These are phyloP conservation scores for Martes martes DNA, from an alignment of 2,113 vertebrate genomes.

Conservation along the genomic window DNA sequence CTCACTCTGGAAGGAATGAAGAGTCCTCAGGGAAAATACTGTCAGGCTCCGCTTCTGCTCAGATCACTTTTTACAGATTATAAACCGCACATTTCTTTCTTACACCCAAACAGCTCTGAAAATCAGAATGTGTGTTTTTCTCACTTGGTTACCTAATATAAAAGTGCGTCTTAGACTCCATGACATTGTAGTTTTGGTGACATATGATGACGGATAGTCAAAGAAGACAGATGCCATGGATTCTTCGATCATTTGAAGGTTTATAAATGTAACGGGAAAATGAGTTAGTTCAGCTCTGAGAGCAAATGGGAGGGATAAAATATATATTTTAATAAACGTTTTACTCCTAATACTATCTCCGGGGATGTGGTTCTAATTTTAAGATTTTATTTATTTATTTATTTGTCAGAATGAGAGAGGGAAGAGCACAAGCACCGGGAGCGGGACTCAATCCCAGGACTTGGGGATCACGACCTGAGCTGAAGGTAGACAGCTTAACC, in stretches of 20 bases:
- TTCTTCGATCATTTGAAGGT: background rate
- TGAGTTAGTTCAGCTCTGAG: accelerated
- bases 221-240: background rate
- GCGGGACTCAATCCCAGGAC: too few species aligned
- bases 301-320: background rate
- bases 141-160: background rate
- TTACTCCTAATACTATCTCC: too few species aligned
- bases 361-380: too few species aligned
- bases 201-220: background rate
- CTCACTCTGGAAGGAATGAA: background rate
- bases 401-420: too few species aligned
- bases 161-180: background rate
- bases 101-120: background rate
- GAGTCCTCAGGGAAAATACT: background rate
- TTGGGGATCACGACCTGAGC: too few species aligned
- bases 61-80: background rate
- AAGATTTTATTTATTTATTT: too few species aligned
- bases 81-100: background rate
- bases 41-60: background rate
- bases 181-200: background rate
- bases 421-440: too few species aligned
- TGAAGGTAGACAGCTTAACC: too few species aligned
- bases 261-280: background rate
- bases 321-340: background rate
- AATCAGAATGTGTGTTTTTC: background rate